Evolutionary conservation across 2,797 vertebrate genomes (phyloP).

Genomic region (Tadarida brasiliensis): DNA sequence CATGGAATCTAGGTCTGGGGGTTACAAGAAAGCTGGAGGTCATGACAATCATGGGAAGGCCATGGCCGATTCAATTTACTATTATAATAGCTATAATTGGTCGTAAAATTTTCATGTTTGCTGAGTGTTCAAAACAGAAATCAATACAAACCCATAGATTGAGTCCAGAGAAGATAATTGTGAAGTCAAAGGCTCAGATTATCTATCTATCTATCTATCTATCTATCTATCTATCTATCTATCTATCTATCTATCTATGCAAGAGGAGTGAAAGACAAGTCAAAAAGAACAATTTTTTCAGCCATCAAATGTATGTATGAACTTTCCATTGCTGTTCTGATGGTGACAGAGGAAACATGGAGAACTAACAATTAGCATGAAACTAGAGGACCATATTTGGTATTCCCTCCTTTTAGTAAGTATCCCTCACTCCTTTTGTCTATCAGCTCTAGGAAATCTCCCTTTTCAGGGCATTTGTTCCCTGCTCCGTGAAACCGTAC

Average conservation of each 20-base stretch:
- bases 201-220: background rate
- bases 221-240: background rate
- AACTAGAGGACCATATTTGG: conserved; percentile 49
- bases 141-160: background rate
- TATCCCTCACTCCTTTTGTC: conserved; percentile 69
- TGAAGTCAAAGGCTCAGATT: background rate
- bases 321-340: conserved; percentile 3
- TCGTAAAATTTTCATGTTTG: background rate
- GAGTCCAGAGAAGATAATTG: background rate
- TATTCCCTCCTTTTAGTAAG: conserved; percentile 52
- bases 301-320: background rate
- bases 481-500: conserved; percentile 50
- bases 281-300: conserved; percentile 20
- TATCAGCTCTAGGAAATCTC: conserved; percentile 73
- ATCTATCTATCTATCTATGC: background rate
- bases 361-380: background rate
- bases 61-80: background rate
- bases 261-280: background rate
- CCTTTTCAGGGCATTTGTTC: conserved; percentile 73
- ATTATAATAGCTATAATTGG: background rate
- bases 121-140: background rate
- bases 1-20: background rate
- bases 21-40: background rate
- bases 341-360: background rate
- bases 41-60: background rate